These are phyloP conservation scores for Morbakka virulenta DNA, from an alignment of 30 jellyfish, hydroid and myxozoan genomes.

Conservation along the genomic window DNA sequence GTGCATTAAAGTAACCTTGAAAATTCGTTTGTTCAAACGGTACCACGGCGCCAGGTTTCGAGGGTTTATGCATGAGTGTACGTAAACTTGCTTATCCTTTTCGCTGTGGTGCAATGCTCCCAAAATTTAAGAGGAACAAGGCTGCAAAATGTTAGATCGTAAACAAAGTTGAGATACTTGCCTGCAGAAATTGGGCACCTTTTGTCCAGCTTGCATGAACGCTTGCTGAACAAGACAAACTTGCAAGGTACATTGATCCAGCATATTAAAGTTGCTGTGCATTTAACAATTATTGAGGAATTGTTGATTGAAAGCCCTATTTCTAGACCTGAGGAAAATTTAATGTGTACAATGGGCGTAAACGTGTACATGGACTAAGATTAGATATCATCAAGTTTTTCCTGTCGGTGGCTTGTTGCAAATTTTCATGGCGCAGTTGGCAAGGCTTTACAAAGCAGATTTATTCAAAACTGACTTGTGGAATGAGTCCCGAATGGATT, in stretches of 20 bases:
- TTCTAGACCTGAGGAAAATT: no score
- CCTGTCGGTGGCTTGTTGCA: no score
- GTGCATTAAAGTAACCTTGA: constrained; percentile 33
- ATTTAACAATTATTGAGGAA: constrained; percentile 58
- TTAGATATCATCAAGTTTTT: no score
- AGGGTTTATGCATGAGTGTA: constrained; percentile 46
- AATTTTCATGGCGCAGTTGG: no score
- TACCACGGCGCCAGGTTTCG: constrained; percentile 36
- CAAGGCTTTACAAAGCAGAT: no score
- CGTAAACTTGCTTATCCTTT: constrained; percentile 49
- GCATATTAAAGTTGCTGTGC: constrained; percentile 40
- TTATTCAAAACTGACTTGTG: no score
- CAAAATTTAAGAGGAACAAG: constrained; percentile 45
- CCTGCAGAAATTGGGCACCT: constrained; percentile 26
- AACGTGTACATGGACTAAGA: no score
- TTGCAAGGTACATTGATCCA: constrained; percentile 32
- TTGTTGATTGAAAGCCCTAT: no score
- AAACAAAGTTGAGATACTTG: constrained; percentile 10
- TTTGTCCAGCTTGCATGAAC: constrained; percentile 34
- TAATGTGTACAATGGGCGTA: no score
- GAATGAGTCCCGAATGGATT: no score
- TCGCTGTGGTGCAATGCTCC: constrained; percentile 48
- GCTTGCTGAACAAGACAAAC: constrained; percentile 33
- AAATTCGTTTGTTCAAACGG: constrained; percentile 45
- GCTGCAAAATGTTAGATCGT: constrained; percentile 21